Evolutionary conservation across 2,888 invertebrate genomes (phyloP).

Genomic region (Tetragonisca angustula): DNA sequence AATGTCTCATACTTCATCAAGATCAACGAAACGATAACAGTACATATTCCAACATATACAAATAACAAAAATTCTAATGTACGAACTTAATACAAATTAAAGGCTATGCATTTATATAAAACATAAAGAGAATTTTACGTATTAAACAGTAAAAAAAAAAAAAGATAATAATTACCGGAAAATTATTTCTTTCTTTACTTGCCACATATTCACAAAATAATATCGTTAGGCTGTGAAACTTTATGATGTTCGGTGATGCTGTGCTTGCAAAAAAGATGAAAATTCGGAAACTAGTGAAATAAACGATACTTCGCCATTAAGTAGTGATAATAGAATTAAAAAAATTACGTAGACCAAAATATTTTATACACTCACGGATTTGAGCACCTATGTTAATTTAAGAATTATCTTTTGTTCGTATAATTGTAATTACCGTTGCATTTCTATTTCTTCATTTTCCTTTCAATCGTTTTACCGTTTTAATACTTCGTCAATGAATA

Average conservation of each 20-base stretch:
- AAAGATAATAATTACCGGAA: conserved; percentile 24
- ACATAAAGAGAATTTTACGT: conserved; percentile 24
- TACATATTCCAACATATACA: conserved; percentile 54
- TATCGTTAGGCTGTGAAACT: conserved; percentile 18
- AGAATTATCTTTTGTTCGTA: conserved; percentile 33
- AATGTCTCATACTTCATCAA: conserved; percentile 11
- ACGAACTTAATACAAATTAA: conserved; percentile 46
- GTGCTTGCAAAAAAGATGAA: conserved; percentile 11
- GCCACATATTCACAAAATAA: conserved; percentile 21
- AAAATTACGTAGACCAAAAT: conserved; percentile 34
- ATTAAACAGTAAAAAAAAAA: conserved; percentile 31
- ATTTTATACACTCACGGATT: conserved; percentile 52
- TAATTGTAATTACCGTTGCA: conserved; percentile 36
- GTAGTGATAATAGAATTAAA: conserved; percentile 22
- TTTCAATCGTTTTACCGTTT: conserved; percentile 24
- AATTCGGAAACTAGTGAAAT: conserved; percentile 45
- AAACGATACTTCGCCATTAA: conserved; percentile 46
- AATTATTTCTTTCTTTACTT: conserved; percentile 24
- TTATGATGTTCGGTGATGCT: conserved; percentile 24
- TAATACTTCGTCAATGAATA: conserved; percentile 36
- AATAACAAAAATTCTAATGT: conserved; percentile 45
- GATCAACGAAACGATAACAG: conserved; percentile 40
- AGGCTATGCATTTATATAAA: conserved; percentile 36
- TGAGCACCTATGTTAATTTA: conserved; percentile 55
- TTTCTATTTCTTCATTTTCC: conserved; percentile 1